phyloP scores from a whole-genome alignment of 2,797 vertebrate genomes.

The Glossophaga mutica region DNA sequence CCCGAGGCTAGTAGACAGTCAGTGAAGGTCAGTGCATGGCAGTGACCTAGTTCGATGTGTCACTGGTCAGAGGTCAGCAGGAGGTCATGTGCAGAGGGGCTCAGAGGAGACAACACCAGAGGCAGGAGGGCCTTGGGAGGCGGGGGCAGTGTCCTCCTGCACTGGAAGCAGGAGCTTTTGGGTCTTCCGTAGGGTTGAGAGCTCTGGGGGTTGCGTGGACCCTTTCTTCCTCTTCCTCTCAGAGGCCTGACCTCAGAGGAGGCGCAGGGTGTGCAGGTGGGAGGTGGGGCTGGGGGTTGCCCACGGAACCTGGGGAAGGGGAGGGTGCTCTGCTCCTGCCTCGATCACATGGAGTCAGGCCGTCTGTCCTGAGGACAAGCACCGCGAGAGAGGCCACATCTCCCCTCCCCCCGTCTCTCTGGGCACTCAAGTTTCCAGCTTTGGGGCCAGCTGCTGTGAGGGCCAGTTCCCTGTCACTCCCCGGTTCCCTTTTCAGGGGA shows the following conservation, averaged over 20 bases:
- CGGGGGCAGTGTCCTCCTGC: not conserved
- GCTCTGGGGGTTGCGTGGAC: not conserved
- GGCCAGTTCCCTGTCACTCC: not conserved
- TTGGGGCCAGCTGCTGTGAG: not conserved
- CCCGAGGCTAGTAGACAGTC: not conserved
- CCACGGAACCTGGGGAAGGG: not conserved
- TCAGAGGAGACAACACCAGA: not conserved
- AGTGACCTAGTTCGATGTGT: not conserved
- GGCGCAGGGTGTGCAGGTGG: not conserved
- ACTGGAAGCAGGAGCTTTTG: not conserved
- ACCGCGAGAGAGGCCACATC: not conserved
- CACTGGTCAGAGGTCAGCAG: not conserved
- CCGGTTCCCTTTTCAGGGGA: not conserved
- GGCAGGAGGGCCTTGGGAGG: not conserved
- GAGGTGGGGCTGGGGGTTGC: not conserved
- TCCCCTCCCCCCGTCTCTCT: not conserved
- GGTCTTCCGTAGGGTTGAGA: not conserved
- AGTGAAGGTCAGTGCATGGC: not conserved
- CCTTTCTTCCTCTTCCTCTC: not conserved
- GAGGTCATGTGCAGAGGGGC: not conserved
- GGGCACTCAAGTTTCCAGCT: not conserved
- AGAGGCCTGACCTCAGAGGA: not conserved
- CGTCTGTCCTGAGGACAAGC: not conserved
- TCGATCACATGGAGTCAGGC: fast-evolving
- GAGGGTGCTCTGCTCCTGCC: not conserved